A percentile compares a stretch with the other conserved stretches of the same genome.
Evolutionary conservation across 2,113 vertebrate species (phyloP).

Genomic region (Ammospiza caudacuta): DNA sequence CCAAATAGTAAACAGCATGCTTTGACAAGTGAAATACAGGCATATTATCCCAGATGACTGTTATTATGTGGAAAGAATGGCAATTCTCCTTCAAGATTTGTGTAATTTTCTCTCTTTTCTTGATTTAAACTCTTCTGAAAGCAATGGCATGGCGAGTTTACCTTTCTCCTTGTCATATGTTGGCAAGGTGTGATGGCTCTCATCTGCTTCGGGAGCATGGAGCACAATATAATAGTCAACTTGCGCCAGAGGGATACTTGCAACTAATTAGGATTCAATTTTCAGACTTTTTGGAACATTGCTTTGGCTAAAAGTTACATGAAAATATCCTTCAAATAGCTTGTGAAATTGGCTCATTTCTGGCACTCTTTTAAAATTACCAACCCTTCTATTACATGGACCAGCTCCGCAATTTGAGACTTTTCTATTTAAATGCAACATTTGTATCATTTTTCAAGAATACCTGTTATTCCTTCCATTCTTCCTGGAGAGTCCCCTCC

Average conservation of each 20-base stretch:
- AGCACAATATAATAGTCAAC: constrained; percentile 49
- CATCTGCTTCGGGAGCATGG: constrained; percentile 30
- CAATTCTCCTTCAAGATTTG: constrained; percentile 67
- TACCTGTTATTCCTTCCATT: not conserved
- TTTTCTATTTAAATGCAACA: constrained; percentile 60
- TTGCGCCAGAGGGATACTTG: constrained; percentile 39
- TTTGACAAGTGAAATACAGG: constrained; percentile 68
- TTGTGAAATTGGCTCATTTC: constrained; percentile 65
- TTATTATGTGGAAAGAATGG: constrained; percentile 59
- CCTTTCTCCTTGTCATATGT: constrained; percentile 64
- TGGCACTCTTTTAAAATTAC: constrained; percentile 62
- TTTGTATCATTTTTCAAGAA: constrained; percentile 50
- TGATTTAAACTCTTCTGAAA: constrained; percentile 71
- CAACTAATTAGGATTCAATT: constrained; percentile 68
- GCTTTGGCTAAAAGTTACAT: constrained; percentile 59
- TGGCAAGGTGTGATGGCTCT: constrained; percentile 61
- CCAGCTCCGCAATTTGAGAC: constrained; percentile 18
- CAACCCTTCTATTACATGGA: constrained; percentile 39
- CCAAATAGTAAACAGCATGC: constrained; percentile 62
- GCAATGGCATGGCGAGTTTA: constrained; percentile 61
- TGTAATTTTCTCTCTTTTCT: constrained; percentile 70
- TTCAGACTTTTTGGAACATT: constrained; percentile 57
- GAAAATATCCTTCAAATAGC: constrained; percentile 62
- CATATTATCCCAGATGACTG: constrained; percentile 57
- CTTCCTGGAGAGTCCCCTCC: not conserved